Evolutionary conservation across 1,140 invertebrate species (phyloP), one percentile per base, ranked within the genome.

Genomic region (Aphaenogaster ashmeadi): DNA sequence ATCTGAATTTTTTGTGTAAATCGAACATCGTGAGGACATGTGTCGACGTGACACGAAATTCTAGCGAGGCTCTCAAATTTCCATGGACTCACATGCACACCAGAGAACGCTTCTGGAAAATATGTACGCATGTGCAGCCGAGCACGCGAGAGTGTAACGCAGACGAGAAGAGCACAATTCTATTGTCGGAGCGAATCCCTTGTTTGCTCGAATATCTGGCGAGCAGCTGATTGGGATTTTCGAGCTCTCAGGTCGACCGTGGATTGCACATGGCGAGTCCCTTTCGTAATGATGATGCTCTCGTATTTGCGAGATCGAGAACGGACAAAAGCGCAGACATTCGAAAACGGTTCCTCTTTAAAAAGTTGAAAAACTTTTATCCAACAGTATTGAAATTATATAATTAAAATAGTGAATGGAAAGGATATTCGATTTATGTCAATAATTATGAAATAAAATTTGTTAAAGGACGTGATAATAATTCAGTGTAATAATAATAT

Each of bases 201-300:
- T 93, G 91, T 94, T 92, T 93, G 93, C 85, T 92, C 86, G 87
- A 91, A 90, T 88, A 93, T 94, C 91, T 93, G 92, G 89, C 86
- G 75, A 93, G 92, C 93, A 94, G 93, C 93, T 94, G 94, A 94
- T 94, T 94, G 93, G 92, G 93, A 93, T 94, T 93, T 94, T 93
- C 92, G 87, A 88, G 91, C 80, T 77, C 71, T 80, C 78, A 50
- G 44, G 33, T 81, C 89, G 60, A 84, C 69, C 62, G 91, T 88
- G 90, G 86, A 94, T 93, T 92, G 90, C 92, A 93, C 86, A 89
- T 90, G 92, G 91, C 69, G 58, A 71, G 74, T 72, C 89, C 81
- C 84, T 92, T 69, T 91, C 81, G 83, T 69, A 88, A 89, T 81
- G 81, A 91, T 86, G 85, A 64, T 71, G 64, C 67, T 69, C 77